Percentiles rank a stretch among this genome's conserved stretches.
Evolutionary conservation across 2,113 vertebrate species (phyloP).

Genomic region (Irena cyanogastra): DNA sequence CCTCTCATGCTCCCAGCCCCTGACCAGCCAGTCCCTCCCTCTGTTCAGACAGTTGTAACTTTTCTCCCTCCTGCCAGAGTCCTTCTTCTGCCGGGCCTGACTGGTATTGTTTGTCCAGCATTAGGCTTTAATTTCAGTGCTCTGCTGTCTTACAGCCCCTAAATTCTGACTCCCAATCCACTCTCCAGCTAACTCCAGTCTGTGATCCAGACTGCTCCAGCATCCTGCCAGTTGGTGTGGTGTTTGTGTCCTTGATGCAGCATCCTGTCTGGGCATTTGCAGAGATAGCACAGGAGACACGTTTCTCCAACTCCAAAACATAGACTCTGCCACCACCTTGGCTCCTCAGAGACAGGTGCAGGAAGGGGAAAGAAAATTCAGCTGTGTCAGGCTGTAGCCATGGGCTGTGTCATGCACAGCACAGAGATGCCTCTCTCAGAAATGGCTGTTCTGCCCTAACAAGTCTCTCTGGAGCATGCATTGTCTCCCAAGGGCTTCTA

Average conservation of each 20-base stretch:
- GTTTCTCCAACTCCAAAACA: neutral
- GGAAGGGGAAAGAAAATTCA: neutral
- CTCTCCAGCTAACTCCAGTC: neutral
- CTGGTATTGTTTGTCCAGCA: neutral
- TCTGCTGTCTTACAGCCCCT: neutral
- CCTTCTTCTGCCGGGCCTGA: neutral
- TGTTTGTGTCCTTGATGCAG: neutral
- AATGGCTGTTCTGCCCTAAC: neutral
- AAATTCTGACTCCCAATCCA: neutral
- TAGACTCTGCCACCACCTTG: too few relatives aligned
- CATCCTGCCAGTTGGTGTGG: fast-evolving
- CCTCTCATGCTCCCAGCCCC: fast-evolving
- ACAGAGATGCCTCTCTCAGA: neutral
- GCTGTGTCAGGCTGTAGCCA: fast-evolving
- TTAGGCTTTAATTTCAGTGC: neutral
- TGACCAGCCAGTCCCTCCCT: neutral
- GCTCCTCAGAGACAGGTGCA: fast-evolving
- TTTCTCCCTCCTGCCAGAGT: neutral
- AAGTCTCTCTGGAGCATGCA: neutral
- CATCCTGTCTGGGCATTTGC: neutral
- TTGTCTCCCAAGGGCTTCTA: neutral
- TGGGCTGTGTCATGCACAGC: neutral
- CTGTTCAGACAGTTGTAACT: fast-evolving
- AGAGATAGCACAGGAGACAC: fast-evolving
- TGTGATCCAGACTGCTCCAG: neutral